Evolutionary conservation across 2,797 vertebrate species (phyloP), one percentile per base, ranked within the genome.

Genomic region (Philypnodon macrostomus): DNA sequence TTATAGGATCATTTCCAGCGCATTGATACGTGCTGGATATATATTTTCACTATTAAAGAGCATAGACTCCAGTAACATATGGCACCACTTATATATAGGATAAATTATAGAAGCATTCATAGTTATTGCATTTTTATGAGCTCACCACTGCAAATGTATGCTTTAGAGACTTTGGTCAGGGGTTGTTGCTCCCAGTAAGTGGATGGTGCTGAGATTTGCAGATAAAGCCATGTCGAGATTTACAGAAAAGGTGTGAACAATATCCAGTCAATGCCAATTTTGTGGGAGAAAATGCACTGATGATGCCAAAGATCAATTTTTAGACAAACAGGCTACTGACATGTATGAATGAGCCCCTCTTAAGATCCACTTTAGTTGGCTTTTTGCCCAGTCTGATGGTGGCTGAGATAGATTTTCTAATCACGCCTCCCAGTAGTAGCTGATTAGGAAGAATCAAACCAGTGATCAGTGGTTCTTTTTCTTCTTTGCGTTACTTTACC

Each of bases 371-470:
- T 31, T 59, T 39, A 13, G 51, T 63, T 53, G 46, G 53, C 56
- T 29, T 6, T 42, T 31, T 45, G 58, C 35, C 45, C 26, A 47
- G 37, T 63, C 47, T 40, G 9, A 31, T 42, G 21, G 47, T 37
- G 47, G 30, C 52, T 61, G 42, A 23, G 56, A 11, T 14, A 34
- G 61, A 58, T 78, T 77, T 66, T 48, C 63, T 61, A 58, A 70
- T 65, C 62, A 53, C 37, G 39, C 60, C 52, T 66, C 53, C 70
- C 50, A 65, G 47, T 75, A 67, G 64, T 57, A 68, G 70, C 73
- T 72, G 75, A 75, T 80, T 77, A 81, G 47, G 56, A 26, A 42
- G 58, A 77, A 80, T 80, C 67, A 77, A 72, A 79, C 52, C 39
- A 17, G 45, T 68, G 66, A 79, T 83, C 77, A 76, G 68, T 77